A percentile compares a stretch with the other conserved stretches of the same genome.
Evolutionary conservation across 2,797 vertebrate species (phyloP).

Genomic region (Cryptoblepharus egeriae): DNA sequence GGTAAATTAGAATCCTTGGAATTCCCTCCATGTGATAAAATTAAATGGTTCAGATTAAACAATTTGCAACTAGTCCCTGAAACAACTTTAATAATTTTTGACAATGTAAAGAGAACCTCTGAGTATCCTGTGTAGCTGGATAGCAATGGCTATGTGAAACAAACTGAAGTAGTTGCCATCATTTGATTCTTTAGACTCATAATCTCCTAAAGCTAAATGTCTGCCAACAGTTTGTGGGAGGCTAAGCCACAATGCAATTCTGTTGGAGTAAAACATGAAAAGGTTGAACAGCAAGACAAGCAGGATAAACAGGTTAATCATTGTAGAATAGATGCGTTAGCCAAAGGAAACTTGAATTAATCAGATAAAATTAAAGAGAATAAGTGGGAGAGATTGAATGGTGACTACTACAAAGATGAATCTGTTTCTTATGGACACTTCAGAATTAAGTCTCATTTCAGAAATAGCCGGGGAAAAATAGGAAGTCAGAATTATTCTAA

Average conservation of each 20-base stretch:
- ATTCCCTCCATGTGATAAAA: not conserved
- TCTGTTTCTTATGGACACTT: accelerated
- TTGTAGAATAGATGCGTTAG: not conserved
- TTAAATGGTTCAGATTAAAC: not conserved
- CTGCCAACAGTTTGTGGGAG: not conserved
- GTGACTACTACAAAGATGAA: not conserved
- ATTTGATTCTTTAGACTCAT: not conserved
- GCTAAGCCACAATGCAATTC: not conserved
- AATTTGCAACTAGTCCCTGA: not conserved
- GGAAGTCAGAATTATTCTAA: not conserved
- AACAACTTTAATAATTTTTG: not conserved
- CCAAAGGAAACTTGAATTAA: slow-evolving; percentile 12
- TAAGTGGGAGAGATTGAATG: not conserved
- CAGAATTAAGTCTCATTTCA: not conserved
- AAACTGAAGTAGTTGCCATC: not conserved
- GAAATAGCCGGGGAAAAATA: not conserved
- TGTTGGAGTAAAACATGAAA: not conserved
- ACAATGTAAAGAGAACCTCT: not conserved
- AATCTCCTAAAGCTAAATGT: not conserved
- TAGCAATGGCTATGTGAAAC: not conserved
- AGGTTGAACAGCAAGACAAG: slow-evolving; percentile 9
- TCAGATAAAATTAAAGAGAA: not conserved
- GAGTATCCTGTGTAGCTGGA: not conserved
- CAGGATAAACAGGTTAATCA: slow-evolving; percentile 2
- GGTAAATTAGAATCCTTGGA: not conserved